Evolutionary conservation across 2,113 vertebrate genomes (phyloP).

Genomic region (Carollia perspicillata): DNA sequence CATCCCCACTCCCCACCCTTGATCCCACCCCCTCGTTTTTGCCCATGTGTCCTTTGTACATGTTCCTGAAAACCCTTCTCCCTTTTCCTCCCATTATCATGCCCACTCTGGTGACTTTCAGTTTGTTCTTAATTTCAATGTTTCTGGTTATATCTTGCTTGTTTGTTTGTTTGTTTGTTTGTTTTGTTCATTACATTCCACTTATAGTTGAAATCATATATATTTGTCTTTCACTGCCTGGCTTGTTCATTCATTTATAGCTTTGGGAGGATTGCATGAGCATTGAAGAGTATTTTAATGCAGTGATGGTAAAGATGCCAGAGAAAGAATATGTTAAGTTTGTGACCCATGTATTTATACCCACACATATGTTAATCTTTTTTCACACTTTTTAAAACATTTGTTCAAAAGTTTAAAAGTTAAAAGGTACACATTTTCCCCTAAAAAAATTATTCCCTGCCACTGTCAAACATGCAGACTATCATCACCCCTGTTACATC

Average conservation of each 20-base stretch:
- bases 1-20: too few species aligned
- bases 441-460: not conserved
- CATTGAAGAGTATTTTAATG: not conserved
- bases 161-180: too few species aligned
- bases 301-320: not conserved
- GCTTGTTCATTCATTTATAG: not conserved
- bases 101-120: too few species aligned
- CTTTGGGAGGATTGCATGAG: not conserved
- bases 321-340: not conserved
- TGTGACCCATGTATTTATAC: not conserved
- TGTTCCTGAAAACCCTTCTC: too few species aligned
- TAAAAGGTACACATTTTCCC: slow-evolving; percentile 31
- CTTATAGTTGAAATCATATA: too few species aligned
- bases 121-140: too few species aligned
- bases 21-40: too few species aligned
- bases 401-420: slow-evolving; percentile 64
- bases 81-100: too few species aligned
- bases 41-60: too few species aligned
- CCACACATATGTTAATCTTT: not conserved
- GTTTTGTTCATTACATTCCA: too few species aligned
- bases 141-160: too few species aligned
- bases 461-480: not conserved
- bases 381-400: slow-evolving; percentile 56
- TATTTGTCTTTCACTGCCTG: too few species aligned
- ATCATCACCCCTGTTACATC: not conserved